Evolutionary conservation across 2,797 vertebrate genomes (phyloP), one percentile per base, ranked within the genome.

Genomic region (Gymnocypris eckloni): DNA sequence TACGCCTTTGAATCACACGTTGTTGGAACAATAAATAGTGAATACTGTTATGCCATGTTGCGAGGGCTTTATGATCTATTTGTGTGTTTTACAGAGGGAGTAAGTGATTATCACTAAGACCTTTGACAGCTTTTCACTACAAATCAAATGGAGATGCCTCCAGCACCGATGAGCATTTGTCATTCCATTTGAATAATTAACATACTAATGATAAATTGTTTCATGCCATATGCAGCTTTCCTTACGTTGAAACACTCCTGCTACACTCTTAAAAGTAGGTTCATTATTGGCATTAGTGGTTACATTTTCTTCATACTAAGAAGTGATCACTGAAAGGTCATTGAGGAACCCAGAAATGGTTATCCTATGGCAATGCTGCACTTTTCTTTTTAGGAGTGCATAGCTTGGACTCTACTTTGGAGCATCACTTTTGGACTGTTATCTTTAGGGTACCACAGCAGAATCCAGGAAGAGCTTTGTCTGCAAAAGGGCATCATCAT

Each of bases 401-500:
- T 20, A 83, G 71, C 43, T 83, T 67, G 56, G 61, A 76, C 41
- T 59, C 41, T 54, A 59, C 37, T 41, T 73, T 78, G 12, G 54
- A 37, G 13, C 20, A n/a, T n/a, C 6, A 11, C 50, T 64, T 45
- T 50, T n/a, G 16, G n/a, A 45, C 64, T 39, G 52, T 85, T 50
- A 16, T 41, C 50, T 78, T 70, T 72, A 69, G 16, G 70, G 2
- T 52, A 52, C 15, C 71, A 28, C 5, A 33, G 48, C 70, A 81
- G 41, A 81, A 73, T 43, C 37, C 64, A 64, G 52, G 48, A 64
- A 6, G 45, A 22, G 22, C 66, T 43, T 61, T 79, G 50, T 70
- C 82, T 22, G 25, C 12, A 56, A 59, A 41, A 82, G 10, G 39
- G 22, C n/a, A 45, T 84, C 70, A 81, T 81, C 82, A 79, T 61